Evolutionary conservation across 2,888 invertebrate species (phyloP).

Genomic region (Megamerina dolium): DNA sequence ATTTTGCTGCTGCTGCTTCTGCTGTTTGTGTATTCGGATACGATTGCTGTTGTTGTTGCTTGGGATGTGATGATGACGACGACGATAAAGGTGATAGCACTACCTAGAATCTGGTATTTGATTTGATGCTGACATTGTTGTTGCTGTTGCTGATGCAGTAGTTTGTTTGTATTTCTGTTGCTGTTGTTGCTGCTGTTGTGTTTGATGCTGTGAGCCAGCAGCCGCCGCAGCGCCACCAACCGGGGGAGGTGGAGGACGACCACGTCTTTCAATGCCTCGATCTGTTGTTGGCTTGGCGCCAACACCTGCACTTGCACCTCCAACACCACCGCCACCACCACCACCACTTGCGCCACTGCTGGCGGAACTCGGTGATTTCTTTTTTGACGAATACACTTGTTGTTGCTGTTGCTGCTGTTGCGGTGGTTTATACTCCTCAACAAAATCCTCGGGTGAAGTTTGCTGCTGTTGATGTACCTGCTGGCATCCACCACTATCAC

Average conservation of each 20-base stretch:
- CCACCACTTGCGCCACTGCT: constrained; percentile 28
- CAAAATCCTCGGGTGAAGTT: constrained; percentile 49
- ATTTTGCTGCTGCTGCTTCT: constrained; percentile 16
- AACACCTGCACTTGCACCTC: constrained; percentile 25
- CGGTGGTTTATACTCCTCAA: constrained; percentile 40
- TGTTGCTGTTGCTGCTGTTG: constrained; percentile 27
- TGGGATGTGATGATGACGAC: constrained; percentile 19
- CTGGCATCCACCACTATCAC: constrained; percentile 28
- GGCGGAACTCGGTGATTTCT: constrained; percentile 20
- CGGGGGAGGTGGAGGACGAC: constrained; percentile 39
- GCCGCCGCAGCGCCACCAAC: constrained; percentile 24
- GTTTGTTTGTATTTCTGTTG: constrained; percentile 44
- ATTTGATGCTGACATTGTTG: constrained; percentile 43
- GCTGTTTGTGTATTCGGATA: constrained; percentile 12
- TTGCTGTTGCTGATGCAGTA: constrained; percentile 30
- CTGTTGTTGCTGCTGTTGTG: constrained; percentile 25
- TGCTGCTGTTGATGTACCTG: constrained; percentile 48
- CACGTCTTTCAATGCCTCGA: constrained; percentile 42
- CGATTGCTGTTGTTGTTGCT: constrained; percentile 11
- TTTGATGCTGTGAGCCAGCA: constrained; percentile 35
- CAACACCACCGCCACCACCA: constrained; percentile 25
- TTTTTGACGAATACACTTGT: constrained; percentile 27
- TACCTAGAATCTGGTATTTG: constrained; percentile 51
- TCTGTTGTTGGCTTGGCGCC: constrained; percentile 39
- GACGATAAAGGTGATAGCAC: no score